A percentile compares a stretch with the other conserved stretches of the same genome.
phyloP scores from a whole-genome alignment of 2,888 invertebrate genomes.

The Apamea monoglypha region DNA sequence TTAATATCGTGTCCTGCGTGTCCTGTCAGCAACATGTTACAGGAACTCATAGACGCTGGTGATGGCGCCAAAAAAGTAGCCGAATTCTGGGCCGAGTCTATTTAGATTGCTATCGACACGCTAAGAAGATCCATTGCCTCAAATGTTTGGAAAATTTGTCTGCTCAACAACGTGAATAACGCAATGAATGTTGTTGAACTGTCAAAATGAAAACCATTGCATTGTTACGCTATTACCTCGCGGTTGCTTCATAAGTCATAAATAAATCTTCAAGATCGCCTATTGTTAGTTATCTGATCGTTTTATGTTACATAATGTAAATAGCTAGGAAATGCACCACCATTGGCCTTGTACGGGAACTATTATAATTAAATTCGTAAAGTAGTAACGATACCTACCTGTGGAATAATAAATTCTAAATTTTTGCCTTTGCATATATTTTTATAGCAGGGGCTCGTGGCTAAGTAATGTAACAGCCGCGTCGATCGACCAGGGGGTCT shows the following conservation, averaged over 20 bases:
- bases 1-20: too few species aligned
- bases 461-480: neutral
- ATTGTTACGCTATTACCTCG: neutral
- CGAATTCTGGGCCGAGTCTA: too few species aligned
- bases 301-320: constrained; percentile 5
- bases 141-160: neutral
- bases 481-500: neutral
- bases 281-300: constrained; percentile 11
- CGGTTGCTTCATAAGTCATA: constrained; percentile 2
- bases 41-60: too few species aligned
- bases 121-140: too few species aligned
- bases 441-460: neutral
- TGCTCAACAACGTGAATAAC: neutral
- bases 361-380: neutral
- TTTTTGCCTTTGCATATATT: fast-evolving
- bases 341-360: constrained; percentile 9
- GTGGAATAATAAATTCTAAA: neutral
- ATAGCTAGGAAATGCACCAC: constrained; percentile 24
- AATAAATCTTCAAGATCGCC: neutral
- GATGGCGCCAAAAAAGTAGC: too few species aligned
- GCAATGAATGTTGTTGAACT: neutral
- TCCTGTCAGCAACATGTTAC: too few species aligned
- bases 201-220: neutral
- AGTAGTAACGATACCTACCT: neutral
- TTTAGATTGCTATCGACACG: too few species aligned